A percentile compares a stretch with the other conserved stretches of the same genome.
phyloP scores from a whole-genome alignment of 2,888 invertebrate genomes.

The Dermolepida albohirtum region DNA sequence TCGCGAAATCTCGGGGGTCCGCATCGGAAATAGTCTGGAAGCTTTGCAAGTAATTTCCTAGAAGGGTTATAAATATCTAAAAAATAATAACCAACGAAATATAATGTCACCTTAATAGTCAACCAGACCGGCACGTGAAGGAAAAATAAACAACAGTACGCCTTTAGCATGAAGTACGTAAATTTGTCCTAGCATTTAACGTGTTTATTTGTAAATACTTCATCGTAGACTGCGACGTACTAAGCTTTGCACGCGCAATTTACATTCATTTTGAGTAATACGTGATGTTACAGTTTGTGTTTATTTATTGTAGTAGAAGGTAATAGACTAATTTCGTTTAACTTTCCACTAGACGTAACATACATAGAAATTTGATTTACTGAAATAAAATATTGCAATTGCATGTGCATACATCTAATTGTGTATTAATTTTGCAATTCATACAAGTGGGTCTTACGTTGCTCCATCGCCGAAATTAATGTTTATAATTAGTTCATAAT shows the following conservation, averaged over 20 bases:
- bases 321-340: no score
- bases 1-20: constrained; percentile 20
- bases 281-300: not conserved
- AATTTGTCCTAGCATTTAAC: constrained; percentile 20
- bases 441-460: no score
- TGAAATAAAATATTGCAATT: no score
- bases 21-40: constrained; percentile 21
- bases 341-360: no score
- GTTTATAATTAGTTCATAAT: no score
- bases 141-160: constrained; percentile 27
- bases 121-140: not conserved
- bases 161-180: constrained; percentile 15
- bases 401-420: no score
- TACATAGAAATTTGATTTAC: no score
- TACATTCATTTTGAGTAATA: constrained; percentile 6
- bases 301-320: not conserved
- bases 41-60: constrained; percentile 32
- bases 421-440: no score
- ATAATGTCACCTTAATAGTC: constrained; percentile 24
- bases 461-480: no score
- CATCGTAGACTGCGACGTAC: constrained; percentile 4
- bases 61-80: constrained; percentile 34
- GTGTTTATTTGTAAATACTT: constrained; percentile 27
- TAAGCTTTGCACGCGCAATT: constrained; percentile 1
- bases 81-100: constrained; percentile 29